Evolutionary conservation across 2,888 invertebrate genomes (phyloP).

Genomic region (Oscheius sp.): DNA sequence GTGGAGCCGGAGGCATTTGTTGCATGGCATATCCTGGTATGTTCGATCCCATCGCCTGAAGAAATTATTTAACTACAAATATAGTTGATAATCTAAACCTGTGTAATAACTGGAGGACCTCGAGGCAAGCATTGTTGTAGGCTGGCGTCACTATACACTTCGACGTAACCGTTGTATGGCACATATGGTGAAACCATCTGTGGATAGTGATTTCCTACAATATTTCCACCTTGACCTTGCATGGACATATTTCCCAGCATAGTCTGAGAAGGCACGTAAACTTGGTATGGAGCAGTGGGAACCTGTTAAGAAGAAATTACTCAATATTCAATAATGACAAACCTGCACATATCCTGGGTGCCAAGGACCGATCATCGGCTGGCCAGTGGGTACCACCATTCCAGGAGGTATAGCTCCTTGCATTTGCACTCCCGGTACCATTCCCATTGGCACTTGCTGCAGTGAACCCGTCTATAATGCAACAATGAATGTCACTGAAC

Average conservation of each 20-base stretch:
- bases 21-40: too few relatives aligned
- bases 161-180: too few relatives aligned
- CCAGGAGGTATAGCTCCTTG: conserved; percentile 12
- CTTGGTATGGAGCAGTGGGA: neutral
- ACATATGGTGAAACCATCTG: too few relatives aligned
- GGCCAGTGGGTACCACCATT: neutral
- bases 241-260: conserved; percentile 20
- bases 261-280: neutral
- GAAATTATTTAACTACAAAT: too few relatives aligned
- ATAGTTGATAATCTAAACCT: too few relatives aligned
- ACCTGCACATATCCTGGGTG: neutral
- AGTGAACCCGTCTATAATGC: neutral
- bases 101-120: too few relatives aligned
- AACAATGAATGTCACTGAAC: neutral
- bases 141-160: too few relatives aligned
- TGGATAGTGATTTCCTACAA: too few relatives aligned
- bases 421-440: neutral
- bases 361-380: conserved; percentile 4
- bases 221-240: neutral
- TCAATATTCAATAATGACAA: neutral
- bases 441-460: conserved; percentile 2
- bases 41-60: too few relatives aligned
- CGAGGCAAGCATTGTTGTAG: too few relatives aligned
- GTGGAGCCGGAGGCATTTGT: too few relatives aligned
- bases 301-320: neutral